These are phyloP conservation scores for Hemichromis elongatus DNA, from an alignment of 2,113 vertebrate genomes.

Conservation along the genomic window DNA sequence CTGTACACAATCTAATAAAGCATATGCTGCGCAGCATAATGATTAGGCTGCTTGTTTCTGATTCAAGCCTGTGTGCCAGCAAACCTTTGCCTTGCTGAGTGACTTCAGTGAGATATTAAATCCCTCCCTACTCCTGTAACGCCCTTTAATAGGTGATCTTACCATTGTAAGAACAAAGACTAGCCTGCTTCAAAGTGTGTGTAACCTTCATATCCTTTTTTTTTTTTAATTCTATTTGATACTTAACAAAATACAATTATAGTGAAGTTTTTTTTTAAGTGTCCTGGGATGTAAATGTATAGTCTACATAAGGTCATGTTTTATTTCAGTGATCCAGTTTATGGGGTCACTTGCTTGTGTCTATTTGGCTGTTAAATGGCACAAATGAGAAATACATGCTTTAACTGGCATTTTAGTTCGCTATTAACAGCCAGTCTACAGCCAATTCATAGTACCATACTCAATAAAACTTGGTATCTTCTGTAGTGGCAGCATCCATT, in stretches of 20 bases:
- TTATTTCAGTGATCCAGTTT: slow-evolving; percentile 29
- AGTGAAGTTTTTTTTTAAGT: neutral
- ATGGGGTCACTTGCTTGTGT: slow-evolving; percentile 15
- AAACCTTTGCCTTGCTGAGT: neutral
- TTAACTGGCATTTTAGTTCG: slow-evolving; percentile 6
- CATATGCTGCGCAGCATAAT: slow-evolving; percentile 2
- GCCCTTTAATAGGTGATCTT: neutral
- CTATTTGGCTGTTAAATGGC: slow-evolving; percentile 31
- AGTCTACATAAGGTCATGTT: slow-evolving; percentile 23
- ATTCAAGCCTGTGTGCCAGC: slow-evolving; percentile 1
- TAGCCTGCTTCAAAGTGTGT: neutral
- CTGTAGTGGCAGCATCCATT: neutral
- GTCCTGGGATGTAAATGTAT: neutral
- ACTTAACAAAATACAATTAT: neutral
- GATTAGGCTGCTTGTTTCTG: neutral
- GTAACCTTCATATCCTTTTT: neutral
- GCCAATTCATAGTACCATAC: neutral
- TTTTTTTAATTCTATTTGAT: neutral
- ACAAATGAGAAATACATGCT: slow-evolving; percentile 16
- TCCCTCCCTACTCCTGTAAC: neutral
- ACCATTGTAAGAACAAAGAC: neutral
- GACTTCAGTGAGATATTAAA: slow-evolving; percentile 23
- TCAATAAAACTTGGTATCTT: neutral
- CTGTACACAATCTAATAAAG: slow-evolving; percentile 57
- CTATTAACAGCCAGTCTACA: neutral